Evolutionary conservation across 1,140 invertebrate species (phyloP).

Genomic region (Drosophila pectinifera): DNA sequence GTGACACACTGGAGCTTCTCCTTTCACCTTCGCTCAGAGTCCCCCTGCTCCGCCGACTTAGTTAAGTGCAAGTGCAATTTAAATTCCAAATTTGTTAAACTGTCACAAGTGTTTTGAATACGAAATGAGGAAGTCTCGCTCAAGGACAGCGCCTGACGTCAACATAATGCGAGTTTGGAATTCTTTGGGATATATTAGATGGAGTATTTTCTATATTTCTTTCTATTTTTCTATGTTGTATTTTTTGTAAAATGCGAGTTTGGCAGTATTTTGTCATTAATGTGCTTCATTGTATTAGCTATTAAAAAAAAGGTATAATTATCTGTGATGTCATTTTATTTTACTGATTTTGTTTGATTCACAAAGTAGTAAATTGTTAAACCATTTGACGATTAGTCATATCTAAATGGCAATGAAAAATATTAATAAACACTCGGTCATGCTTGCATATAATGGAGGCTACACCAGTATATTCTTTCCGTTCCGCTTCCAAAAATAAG

Average conservation of each 20-base stretch:
- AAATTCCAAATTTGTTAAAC: constrained; percentile 81
- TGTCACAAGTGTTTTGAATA: constrained; percentile 78
- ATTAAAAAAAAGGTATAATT: neutral
- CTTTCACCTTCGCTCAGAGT: neutral
- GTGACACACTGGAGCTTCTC: constrained; percentile 32
- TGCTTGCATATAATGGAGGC: neutral
- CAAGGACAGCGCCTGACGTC: constrained; percentile 10
- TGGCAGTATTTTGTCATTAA: too few relatives aligned
- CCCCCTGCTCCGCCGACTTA: constrained; percentile 22
- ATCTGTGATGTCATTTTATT: neutral
- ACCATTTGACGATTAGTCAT: neutral
- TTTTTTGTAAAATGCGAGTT: too few relatives aligned
- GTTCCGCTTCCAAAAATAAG: too few relatives aligned
- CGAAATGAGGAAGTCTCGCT: constrained; percentile 65
- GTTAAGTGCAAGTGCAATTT: constrained; percentile 76
- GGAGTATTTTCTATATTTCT: too few relatives aligned
- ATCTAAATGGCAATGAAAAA: neutral
- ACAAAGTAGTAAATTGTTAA: neutral
- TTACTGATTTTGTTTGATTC: neutral
- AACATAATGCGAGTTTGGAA: neutral
- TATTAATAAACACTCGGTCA: neutral
- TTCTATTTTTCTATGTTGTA: too few relatives aligned
- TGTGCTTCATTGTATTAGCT: neutral
- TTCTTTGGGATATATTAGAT: neutral
- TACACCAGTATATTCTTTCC: too few relatives aligned